Base-by-base conservation (phyloP, 1,140 invertebrate species). In the Drosophila tani region DNA sequence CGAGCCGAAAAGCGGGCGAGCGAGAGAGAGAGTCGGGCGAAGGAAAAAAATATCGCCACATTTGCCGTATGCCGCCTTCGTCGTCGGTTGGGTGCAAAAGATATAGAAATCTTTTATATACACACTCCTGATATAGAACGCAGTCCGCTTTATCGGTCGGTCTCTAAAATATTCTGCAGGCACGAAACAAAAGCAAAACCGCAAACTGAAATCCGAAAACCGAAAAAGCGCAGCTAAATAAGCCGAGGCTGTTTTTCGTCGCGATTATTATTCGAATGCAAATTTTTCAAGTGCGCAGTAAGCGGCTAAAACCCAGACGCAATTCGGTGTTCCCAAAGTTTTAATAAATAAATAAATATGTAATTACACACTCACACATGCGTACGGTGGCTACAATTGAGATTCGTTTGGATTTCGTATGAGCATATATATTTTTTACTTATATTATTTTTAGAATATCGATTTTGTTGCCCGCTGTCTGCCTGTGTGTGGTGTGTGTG, bases 381-480 rank as follows among this genome's bases (percentile, higher is more conserved):
- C 45, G 59, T 43, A 38, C 32, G 43, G 43, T n/a, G 64, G 63
- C 81, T 78, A 84, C 82, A 85, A 84, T 85, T 79, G 79, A 82
- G 81, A 65, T 80, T 85, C 75, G 60, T 90, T 88, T 75, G 78
- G 79, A 87, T 79, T 88, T 88, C 82, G 69, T 85, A 80, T 84
- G 65, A 53, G 43, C 65, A 64, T 57, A 58, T 82, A 83, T 82
- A 84, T 81, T 83, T 84, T 90, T 88, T 88, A 88, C 82, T 79
- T 88, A 90, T 90, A 90, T 90, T 90, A 90, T 90, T 90, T 90
- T 90, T 90, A 90, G 85, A 90, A 90, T 90, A 90, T 90, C 86
- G 85, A 90, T 90, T 90, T 90, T 90, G 85, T 90, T 79, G 79
- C 66, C 76, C 79, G 75, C 79, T 77, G 60, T 60, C 57, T 73